Evolutionary conservation across 2,113 vertebrate genomes (phyloP).

Genomic region (Panthera uncia): DNA sequence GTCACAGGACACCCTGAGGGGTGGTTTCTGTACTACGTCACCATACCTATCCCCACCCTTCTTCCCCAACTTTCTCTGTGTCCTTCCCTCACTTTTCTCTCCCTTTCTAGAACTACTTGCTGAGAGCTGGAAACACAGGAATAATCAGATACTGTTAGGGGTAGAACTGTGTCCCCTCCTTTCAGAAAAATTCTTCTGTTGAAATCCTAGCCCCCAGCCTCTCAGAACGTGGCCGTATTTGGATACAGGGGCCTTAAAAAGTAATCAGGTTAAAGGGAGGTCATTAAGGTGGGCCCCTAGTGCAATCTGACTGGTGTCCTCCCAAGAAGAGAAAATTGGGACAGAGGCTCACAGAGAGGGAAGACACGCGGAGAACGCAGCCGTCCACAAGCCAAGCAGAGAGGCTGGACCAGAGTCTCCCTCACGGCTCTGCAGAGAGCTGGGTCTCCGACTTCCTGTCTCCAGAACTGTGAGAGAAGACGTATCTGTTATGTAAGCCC

Average conservation of each 20-base stretch:
- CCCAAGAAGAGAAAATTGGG: background rate
- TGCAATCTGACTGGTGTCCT: background rate
- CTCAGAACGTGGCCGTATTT: background rate
- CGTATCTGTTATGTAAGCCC: background rate
- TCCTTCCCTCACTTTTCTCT: rapidly evolving
- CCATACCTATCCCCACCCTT: too few relatives aligned
- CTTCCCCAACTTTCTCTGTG: background rate
- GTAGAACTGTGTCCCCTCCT: rapidly evolving
- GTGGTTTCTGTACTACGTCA: rapidly evolving
- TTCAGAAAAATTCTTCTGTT: rapidly evolving
- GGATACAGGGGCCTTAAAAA: background rate
- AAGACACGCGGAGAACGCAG: rapidly evolving
- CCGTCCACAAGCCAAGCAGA: rapidly evolving
- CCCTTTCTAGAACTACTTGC: background rate
- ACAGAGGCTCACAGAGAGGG: background rate
- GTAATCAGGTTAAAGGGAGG: background rate
- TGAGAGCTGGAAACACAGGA: background rate
- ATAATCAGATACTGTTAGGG: background rate
- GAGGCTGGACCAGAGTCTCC: background rate
- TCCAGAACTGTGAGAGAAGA: background rate
- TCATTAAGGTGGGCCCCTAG: background rate
- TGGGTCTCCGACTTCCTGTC: background rate
- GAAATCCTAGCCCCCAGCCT: background rate
- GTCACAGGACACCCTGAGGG: rapidly evolving
- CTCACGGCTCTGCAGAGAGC: too few relatives aligned